Percentiles rank a stretch among this genome's conserved stretches.
Evolutionary conservation across 2,888 invertebrate genomes (phyloP).

Genomic region (Chirona hameri): DNA sequence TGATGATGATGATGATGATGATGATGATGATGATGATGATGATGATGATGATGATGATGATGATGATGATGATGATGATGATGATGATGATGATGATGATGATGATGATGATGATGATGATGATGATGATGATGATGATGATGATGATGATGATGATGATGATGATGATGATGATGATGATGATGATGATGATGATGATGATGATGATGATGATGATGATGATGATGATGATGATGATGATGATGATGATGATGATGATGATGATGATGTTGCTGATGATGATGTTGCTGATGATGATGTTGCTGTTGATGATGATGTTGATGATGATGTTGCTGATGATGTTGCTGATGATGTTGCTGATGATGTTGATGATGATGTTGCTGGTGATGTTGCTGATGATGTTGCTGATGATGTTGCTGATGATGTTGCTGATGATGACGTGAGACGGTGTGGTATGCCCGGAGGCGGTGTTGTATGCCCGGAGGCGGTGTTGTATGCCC

Average conservation of each 20-base stretch:
- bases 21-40: neutral
- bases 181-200: neutral
- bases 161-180: neutral
- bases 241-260: neutral
- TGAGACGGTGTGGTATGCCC: too few relatives aligned
- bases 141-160: neutral
- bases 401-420: too few relatives aligned
- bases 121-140: neutral
- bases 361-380: too few relatives aligned
- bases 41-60: neutral
- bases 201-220: neutral
- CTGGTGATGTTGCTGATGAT: too few relatives aligned
- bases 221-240: neutral
- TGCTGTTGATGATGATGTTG: too few relatives aligned
- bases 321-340: too few relatives aligned
- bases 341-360: too few relatives aligned
- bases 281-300: too few relatives aligned
- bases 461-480: too few relatives aligned
- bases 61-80: neutral
- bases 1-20: neutral
- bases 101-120: conserved; percentile 11
- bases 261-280: too few relatives aligned
- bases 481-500: too few relatives aligned
- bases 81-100: neutral
- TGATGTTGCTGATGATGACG: too few relatives aligned